Evolutionary conservation across 1,140 invertebrate species (phyloP).

Genomic region (Drosophila dunni): DNA sequence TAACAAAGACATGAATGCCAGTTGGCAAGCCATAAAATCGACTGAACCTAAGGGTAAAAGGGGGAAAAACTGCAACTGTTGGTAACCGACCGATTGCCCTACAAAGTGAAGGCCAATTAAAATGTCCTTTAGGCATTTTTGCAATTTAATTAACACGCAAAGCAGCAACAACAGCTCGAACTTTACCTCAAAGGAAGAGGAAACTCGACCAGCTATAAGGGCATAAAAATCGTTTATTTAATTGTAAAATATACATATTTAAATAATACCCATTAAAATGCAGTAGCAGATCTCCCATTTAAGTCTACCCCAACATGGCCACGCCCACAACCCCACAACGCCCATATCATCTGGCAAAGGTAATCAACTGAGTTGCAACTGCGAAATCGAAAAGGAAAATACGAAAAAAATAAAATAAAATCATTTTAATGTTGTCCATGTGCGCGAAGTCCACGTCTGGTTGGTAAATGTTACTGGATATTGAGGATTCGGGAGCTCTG

Average conservation of each 20-base stretch:
- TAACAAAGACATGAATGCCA: not conserved
- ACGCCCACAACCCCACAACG: constrained; percentile 5
- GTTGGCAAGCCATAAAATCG: not conserved
- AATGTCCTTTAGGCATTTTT: constrained; percentile 75
- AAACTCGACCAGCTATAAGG: constrained; percentile 50
- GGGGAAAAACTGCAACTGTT: not conserved
- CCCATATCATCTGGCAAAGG: constrained; percentile 72
- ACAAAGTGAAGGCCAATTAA: constrained; percentile 78
- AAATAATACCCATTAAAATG: constrained; percentile 77
- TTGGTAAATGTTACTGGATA: constrained; percentile 27
- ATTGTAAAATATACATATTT: constrained; percentile 83
- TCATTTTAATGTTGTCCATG: constrained; percentile 74
- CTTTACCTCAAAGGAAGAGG: constrained; percentile 31
- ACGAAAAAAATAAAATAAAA: constrained; percentile 30
- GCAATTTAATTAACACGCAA: constrained; percentile 78
- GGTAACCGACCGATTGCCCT: constrained; percentile 28
- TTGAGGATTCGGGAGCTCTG: constrained; percentile 1
- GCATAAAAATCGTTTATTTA: constrained; percentile 74
- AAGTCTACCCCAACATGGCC: constrained; percentile 24
- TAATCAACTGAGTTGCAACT: constrained; percentile 67
- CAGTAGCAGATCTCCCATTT: constrained; percentile 59
- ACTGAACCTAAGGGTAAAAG: not conserved
- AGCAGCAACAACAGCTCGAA: constrained; percentile 21
- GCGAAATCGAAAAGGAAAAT: constrained; percentile 27
- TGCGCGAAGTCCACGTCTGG: constrained; percentile 40